Evolutionary conservation across 2,888 invertebrate species (phyloP).

Genomic region (Bruchidius siliquastri): DNA sequence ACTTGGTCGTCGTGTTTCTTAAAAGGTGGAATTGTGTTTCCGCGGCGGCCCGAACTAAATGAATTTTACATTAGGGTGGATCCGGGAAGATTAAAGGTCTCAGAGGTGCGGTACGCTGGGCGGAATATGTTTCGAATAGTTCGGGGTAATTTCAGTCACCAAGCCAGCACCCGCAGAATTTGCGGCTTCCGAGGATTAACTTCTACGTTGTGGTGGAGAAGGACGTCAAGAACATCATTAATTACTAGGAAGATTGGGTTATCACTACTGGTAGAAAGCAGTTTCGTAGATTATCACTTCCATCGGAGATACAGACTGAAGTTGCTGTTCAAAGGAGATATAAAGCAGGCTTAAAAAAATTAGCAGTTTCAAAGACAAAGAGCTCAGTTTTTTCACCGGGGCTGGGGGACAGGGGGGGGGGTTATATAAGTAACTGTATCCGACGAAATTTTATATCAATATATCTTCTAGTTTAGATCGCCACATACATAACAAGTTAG

Average conservation of each 20-base stretch:
- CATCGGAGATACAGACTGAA: background rate
- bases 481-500: too few relatives aligned
- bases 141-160: background rate
- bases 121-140: background rate
- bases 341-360: too few relatives aligned
- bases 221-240: background rate
- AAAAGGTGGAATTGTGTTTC: background rate
- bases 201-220: background rate
- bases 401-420: too few relatives aligned
- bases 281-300: background rate
- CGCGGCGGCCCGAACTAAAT: background rate
- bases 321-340: too few relatives aligned
- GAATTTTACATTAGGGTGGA: background rate
- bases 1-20: background rate
- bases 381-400: too few relatives aligned
- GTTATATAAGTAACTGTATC: too few relatives aligned
- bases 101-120: background rate
- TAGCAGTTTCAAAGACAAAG: too few relatives aligned
- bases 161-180: background rate
- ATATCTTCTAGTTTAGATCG: too few relatives aligned
- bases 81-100: background rate
- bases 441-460: too few relatives aligned
- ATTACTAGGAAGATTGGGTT: background rate
- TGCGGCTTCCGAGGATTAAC: background rate
- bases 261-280: background rate